phyloP scores from a whole-genome alignment of 2,797 vertebrate species.

The Sitta carolinensis region DNA sequence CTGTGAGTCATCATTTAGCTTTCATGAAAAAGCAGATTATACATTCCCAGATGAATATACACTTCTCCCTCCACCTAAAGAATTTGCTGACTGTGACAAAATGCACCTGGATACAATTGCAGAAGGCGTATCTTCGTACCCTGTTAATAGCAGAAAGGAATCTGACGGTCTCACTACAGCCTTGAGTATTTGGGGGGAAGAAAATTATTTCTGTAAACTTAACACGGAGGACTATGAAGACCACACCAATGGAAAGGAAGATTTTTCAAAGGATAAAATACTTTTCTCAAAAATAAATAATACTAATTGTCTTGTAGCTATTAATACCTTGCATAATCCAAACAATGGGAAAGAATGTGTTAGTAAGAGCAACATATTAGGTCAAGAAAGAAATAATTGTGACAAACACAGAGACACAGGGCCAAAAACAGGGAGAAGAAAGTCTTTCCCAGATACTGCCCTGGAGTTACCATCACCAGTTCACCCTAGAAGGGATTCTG shows the following conservation, averaged over 20 bases:
- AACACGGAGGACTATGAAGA: conserved; percentile 39
- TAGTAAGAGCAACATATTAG: conserved; percentile 54
- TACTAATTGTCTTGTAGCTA: conserved; percentile 46
- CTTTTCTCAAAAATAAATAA: conserved; percentile 31
- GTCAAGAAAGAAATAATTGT: conserved; percentile 73
- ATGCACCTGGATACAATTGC: conserved; percentile 61
- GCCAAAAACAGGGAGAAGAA: conserved; percentile 72
- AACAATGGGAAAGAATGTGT: conserved; percentile 69
- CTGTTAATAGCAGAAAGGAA: conserved; percentile 29
- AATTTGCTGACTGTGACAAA: conserved; percentile 73
- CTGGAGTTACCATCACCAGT: conserved; percentile 10
- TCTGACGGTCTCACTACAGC: neutral
- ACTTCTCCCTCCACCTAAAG: conserved; percentile 71
- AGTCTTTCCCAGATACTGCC: conserved; percentile 77
- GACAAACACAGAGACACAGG: conserved; percentile 59
- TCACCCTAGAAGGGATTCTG: conserved; percentile 65
- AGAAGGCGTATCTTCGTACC: conserved; percentile 60
- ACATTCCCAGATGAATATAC: conserved; percentile 33
- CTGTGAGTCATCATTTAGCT: conserved; percentile 38
- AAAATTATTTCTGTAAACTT: conserved; percentile 32
- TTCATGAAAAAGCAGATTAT: conserved; percentile 41
- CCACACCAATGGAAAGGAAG: neutral
- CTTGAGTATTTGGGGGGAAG: neutral
- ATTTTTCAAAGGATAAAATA: conserved; percentile 51
- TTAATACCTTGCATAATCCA: conserved; percentile 65